A percentile compares a stretch with the other conserved stretches of the same genome.
Conservation (phyloP, 2,797 vertebrate species). For the Spinus olivaceus region DNA sequence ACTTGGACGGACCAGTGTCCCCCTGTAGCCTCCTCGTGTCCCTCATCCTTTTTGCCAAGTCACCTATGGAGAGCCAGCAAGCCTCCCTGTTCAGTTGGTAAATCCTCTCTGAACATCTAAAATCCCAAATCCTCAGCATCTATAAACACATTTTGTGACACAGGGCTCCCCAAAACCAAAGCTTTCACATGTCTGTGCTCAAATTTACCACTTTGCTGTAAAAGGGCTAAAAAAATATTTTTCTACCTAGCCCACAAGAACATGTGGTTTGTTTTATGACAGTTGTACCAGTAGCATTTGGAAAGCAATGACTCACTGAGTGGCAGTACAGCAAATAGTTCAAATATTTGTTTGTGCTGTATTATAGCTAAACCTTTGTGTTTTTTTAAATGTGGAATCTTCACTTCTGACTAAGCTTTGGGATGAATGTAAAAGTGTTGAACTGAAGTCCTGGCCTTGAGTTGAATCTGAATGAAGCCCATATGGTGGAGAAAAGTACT, state of each 20-base stretch:
- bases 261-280: slow-evolving; percentile 26
- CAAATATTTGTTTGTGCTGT: slow-evolving; percentile 5
- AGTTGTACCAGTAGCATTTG: neutral
- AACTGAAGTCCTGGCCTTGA: neutral
- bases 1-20: neutral
- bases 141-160: fast-evolving
- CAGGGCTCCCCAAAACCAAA: neutral
- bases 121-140: neutral
- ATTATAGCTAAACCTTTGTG: neutral
- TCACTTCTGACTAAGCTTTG: slow-evolving; percentile 13
- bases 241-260: neutral
- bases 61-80: neutral
- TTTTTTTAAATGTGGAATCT: neutral
- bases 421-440: neutral
- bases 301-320: slow-evolving; percentile 23
- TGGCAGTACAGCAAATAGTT: neutral
- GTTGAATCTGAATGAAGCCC: neutral
- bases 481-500: neutral
- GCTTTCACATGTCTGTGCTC: neutral
- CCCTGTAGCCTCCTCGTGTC: neutral
- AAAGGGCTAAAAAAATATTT: slow-evolving; percentile 23
- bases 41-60: fast-evolving
- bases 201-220: neutral
- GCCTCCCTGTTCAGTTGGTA: neutral
- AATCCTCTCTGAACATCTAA: neutral